Conservation (phyloP, 2,888 invertebrate genomes). For the Galeopsomyia nigrocyanea region DNA sequence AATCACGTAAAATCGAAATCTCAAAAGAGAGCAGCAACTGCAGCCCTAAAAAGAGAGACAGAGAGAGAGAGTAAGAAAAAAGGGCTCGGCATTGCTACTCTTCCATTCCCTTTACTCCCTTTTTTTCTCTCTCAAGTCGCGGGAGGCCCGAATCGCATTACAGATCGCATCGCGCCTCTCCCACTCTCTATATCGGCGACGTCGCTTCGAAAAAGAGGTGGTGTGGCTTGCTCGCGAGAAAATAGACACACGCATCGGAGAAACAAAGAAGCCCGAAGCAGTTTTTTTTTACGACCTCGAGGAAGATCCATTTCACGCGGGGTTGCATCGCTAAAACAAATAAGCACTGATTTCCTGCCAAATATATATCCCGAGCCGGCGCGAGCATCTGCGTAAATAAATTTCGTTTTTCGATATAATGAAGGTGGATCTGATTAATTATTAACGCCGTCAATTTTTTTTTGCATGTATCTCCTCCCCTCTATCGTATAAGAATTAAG, state of each 20-base stretch:
- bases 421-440: background rate
- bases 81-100: no score
- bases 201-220: slow-evolving; percentile 51
- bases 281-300: background rate
- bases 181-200: slow-evolving; percentile 48
- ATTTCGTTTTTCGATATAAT: no score
- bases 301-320: slow-evolving; percentile 60
- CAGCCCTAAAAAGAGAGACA: no score
- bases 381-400: no score
- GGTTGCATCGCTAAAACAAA: slow-evolving; percentile 61
- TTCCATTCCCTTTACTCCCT: background rate
- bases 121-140: background rate
- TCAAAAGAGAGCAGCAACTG: no score
- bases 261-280: background rate
- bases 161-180: slow-evolving; percentile 50
- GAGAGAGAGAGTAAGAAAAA: no score
- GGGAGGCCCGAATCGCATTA: slow-evolving; percentile 51
- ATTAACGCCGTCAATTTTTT: slow-evolving; percentile 14
- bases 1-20: no score
- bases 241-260: background rate
- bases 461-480: background rate
- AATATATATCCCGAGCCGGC: slow-evolving; percentile 52
- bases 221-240: slow-evolving; percentile 21
- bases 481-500: slow-evolving; percentile 1
- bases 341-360: slow-evolving; percentile 61